Evolutionary conservation across 1,140 invertebrate species (phyloP), one percentile per base, ranked within the genome.

Genomic region (Hyphantria cunea): DNA sequence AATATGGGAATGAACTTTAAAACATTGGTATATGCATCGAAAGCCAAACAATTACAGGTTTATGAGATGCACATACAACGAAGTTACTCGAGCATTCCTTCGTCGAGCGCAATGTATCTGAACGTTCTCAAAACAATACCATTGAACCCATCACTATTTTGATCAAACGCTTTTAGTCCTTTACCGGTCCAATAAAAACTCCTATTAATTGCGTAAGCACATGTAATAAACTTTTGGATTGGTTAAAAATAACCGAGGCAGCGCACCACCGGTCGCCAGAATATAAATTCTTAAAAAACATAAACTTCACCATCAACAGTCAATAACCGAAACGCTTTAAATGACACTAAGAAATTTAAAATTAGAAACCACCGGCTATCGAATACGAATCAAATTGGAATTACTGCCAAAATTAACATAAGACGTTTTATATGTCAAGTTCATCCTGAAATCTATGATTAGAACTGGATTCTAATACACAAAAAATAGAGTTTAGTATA

Each of bases 211-310:
- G 82, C 79, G 80, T 87, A 88, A 86, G 78, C 77, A 74, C 73
- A 82, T 80, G 85, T 87, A 86, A 90, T 90, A 90, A 90, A 90
- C 78, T 82, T 86, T 85, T 83, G 80, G 76, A 84, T 87, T 78
- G 78, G 73, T 86, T 86, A 87, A 90, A 90, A 87, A 90, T 90
- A 90, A 76, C 82, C 80, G 58, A 79, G 76, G 67, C 74, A 78
- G 62, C 70, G 76, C 74, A 85, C 80, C 80, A 88, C 74, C 73
- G 73, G 34, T 52, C 66, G 71, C 67, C 64, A 71, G 78, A 69
- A 82, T 78, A 87, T 87, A 87, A 88, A 90, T 88, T 88, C 84
- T 90, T 87, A 88, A 90, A 88, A 90, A 90, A 88, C 84, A 88
- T 90, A 87, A 90, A 90, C 83, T 87, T 82, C 77, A 71, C 63